Conservation (phyloP, 1,140 invertebrate species). For the Neodiprion pinetum region DNA sequence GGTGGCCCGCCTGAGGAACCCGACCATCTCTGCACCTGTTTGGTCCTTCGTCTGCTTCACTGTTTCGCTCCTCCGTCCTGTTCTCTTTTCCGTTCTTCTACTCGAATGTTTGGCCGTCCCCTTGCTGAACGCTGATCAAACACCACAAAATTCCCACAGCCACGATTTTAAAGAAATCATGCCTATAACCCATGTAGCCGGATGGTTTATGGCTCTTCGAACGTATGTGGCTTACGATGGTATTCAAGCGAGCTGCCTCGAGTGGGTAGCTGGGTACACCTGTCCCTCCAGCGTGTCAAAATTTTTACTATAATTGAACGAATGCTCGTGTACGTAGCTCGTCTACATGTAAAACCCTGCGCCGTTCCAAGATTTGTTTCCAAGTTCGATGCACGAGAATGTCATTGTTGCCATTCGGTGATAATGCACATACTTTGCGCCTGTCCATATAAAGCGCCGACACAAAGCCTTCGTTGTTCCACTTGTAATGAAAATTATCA, state of each 20-base stretch:
- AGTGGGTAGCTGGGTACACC: neutral
- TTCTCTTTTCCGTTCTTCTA: slow-evolving; percentile 1
- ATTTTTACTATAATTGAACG: too few species aligned
- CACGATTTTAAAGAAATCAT: slow-evolving; percentile 18
- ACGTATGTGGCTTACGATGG: neutral
- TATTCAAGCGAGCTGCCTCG: neutral
- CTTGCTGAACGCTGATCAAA: slow-evolving; percentile 40
- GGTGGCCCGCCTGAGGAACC: neutral
- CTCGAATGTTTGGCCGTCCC: slow-evolving; percentile 1
- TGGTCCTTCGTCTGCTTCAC: slow-evolving; percentile 1
- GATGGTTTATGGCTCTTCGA: neutral
- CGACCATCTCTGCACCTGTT: slow-evolving; percentile 35
- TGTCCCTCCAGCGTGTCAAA: too few species aligned
- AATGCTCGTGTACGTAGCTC: too few species aligned
- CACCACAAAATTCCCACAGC: slow-evolving; percentile 21
- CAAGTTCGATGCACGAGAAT: neutral
- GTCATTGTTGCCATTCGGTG: neutral
- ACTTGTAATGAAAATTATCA: too few species aligned
- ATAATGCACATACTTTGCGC: neutral
- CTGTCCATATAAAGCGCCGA: too few species aligned
- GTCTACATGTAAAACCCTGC: neutral
- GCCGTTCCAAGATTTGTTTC: neutral
- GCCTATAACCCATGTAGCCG: neutral
- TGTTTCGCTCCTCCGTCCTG: neutral
- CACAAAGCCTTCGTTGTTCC: too few species aligned